Conservation (phyloP, 2,888 invertebrate species). For the Diplazon laetatorius region DNA sequence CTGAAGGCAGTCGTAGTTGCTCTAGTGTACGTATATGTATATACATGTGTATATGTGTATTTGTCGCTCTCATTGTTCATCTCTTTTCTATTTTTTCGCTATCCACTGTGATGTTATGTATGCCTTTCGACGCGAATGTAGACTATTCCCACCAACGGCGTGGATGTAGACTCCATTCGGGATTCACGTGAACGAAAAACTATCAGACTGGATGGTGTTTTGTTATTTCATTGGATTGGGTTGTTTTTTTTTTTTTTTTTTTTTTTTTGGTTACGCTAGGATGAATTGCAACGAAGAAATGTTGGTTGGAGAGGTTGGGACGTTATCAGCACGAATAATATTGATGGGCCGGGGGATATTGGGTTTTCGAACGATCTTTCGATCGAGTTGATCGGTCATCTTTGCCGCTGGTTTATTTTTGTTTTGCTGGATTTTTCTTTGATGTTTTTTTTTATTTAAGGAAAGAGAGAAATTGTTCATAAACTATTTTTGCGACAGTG, state of each 20-base stretch:
- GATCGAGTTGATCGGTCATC: too few species aligned
- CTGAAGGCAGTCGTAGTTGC: too few species aligned
- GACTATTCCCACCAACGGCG: slow-evolving; percentile 48
- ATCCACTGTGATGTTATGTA: slow-evolving; percentile 26
- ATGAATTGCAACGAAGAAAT: slow-evolving; percentile 1
- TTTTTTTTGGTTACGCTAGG: background rate
- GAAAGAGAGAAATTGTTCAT: too few species aligned
- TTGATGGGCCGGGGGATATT: too few species aligned
- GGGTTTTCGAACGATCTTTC: too few species aligned
- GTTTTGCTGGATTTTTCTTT: too few species aligned
- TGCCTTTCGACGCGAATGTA: too few species aligned
- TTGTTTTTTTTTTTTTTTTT: slow-evolving; percentile 17
- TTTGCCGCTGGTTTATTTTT: too few species aligned
- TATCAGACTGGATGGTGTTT: background rate
- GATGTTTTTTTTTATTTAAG: too few species aligned
- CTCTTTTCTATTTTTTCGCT: slow-evolving; percentile 42
- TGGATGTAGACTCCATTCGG: slow-evolving; percentile 39
- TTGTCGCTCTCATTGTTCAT: slow-evolving; percentile 24
- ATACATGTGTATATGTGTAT: background rate
- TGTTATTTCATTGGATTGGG: slow-evolving; percentile 47
- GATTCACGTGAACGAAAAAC: slow-evolving; percentile 35
- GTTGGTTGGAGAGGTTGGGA: background rate
- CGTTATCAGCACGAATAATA: background rate
- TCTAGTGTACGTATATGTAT: background rate
- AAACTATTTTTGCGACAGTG: too few species aligned